Conservation (phyloP, 2,113 vertebrate genomes). For the Ia io region DNA sequence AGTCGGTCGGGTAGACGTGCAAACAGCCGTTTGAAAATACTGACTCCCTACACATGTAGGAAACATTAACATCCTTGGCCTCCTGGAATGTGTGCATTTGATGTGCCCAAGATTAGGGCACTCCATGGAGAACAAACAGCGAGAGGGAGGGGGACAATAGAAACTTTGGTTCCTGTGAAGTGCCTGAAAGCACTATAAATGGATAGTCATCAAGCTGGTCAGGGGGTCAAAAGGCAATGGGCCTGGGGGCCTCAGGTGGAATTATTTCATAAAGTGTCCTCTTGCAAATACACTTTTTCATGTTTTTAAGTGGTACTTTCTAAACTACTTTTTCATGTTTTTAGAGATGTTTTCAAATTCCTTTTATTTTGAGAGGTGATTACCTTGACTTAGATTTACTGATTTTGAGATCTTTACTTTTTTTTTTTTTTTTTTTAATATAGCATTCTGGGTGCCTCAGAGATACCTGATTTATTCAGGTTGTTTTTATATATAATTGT, state of each 20-base stretch:
- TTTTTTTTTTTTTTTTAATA: background rate
- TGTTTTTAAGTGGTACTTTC: background rate
- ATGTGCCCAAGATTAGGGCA: background rate
- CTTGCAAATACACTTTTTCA: background rate
- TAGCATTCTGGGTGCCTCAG: background rate
- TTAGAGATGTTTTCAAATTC: background rate
- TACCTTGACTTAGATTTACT: background rate
- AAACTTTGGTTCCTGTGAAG: background rate
- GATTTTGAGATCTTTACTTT: background rate
- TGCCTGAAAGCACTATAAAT: background rate
- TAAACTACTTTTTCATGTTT: background rate
- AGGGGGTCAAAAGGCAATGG: background rate
- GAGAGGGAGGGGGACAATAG: background rate
- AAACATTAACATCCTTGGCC: background rate
- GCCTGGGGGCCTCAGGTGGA: too few relatives aligned
- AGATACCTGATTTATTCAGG: background rate
- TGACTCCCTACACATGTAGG: background rate
- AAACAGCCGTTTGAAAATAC: background rate
- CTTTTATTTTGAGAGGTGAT: background rate
- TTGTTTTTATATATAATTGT: background rate
- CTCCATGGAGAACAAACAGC: background rate
- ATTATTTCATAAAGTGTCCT: background rate
- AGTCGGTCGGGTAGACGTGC: background rate
- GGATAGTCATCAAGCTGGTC: background rate
- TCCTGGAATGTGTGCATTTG: slow-evolving; percentile 16